A percentile compares a stretch with the other conserved stretches of the same genome.
Conservation (phyloP, 2,888 invertebrate genomes). For the Caenorhabditis drosophilae region DNA sequence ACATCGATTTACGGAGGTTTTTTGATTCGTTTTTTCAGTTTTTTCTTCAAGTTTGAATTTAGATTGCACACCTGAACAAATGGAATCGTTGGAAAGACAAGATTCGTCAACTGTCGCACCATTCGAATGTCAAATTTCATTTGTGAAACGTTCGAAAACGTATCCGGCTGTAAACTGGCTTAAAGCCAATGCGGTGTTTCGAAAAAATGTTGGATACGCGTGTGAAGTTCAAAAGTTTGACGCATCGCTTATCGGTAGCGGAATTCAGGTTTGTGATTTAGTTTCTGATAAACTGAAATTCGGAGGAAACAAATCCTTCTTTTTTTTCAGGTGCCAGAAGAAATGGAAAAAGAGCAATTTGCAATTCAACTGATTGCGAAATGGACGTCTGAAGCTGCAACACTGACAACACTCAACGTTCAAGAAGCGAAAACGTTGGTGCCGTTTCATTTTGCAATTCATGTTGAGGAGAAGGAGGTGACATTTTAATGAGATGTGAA, state of each 20-base stretch:
- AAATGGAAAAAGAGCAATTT: constrained; percentile 15
- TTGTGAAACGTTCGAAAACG: constrained; percentile 3
- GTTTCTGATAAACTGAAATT: no score
- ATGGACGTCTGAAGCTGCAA: constrained; percentile 21
- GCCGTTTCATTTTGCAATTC: constrained; percentile 44
- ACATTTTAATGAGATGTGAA: background rate
- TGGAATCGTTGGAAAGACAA: constrained; percentile 6
- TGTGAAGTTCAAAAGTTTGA: constrained; percentile 28
- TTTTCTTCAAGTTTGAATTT: no score
- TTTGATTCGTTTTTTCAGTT: background rate
- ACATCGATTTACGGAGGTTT: constrained; percentile 28
- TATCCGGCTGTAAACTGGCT: constrained; percentile 37
- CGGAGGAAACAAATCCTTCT: no score
- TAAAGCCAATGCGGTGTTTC: constrained; percentile 23
- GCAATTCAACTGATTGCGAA: constrained; percentile 24
- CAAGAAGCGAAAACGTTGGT: constrained; percentile 8
- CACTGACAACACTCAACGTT: background rate
- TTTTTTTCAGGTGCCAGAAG: constrained; percentile 16
- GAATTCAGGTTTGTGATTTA: no score
- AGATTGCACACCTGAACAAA: constrained; percentile 35
- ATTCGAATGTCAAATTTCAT: constrained; percentile 31
- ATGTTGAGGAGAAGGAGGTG: constrained; percentile 33
- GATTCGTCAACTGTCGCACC: constrained; percentile 20
- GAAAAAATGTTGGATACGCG: constrained; percentile 15
- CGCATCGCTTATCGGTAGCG: constrained; percentile 9